Conservation (phyloP, 2,888 invertebrate genomes). For the Ceraclea dissimilis region DNA sequence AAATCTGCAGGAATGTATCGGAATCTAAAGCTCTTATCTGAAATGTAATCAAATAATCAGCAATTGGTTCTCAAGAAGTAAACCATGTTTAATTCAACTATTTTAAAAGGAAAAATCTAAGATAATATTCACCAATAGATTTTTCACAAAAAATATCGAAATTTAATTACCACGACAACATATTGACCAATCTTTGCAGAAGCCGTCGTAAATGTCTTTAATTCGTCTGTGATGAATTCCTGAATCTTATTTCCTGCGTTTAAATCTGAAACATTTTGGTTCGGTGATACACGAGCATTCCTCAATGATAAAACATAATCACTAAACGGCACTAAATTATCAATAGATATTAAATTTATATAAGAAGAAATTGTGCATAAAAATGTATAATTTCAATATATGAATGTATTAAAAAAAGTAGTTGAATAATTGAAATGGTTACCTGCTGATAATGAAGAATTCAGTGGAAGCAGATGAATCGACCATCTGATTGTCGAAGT, state of each 20-base stretch:
- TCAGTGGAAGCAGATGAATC: conserved; percentile 4
- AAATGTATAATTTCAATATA: no score
- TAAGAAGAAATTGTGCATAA: no score
- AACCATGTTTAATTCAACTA: not conserved
- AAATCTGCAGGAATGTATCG: conserved; percentile 33
- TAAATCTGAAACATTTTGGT: not conserved
- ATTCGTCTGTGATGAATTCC: conserved; percentile 18
- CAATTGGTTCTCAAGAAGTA: not conserved
- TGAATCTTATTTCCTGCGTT: not conserved
- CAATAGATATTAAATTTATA: no score
- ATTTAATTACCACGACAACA: conserved; percentile 17
- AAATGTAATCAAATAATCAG: no score
- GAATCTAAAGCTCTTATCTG: conserved; percentile 27
- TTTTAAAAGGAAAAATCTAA: not conserved
- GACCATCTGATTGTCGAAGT: conserved; percentile 23
- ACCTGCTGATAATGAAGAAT: not conserved
- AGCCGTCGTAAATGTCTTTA: conserved; percentile 20
- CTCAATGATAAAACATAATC: no score
- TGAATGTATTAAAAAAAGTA: no score
- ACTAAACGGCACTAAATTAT: no score
- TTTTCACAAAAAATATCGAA: no score
- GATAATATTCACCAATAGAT: not conserved
- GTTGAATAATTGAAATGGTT: not conserved
- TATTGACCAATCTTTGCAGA: conserved; percentile 23
- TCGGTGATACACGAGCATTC: no score